Evolutionary conservation across 2,888 invertebrate species (phyloP), one percentile per base, ranked within the genome.

Genomic region (Volucella inflata): DNA sequence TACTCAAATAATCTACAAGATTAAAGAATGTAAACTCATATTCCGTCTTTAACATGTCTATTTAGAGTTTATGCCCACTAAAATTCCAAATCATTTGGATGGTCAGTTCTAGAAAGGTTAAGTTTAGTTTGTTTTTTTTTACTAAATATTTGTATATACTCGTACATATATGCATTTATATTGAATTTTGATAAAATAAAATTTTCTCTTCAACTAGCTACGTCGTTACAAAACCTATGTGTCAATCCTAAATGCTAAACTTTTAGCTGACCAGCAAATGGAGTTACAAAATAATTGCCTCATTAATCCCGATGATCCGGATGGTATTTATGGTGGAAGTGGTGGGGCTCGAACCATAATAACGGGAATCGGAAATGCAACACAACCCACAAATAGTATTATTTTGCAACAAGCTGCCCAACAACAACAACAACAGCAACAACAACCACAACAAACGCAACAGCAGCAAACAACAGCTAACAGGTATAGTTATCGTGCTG

Each of bases 171-270:
- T 21, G 3, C 4, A 21, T 30, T 30, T 4, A 6, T 10, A 44
- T 12, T 44, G 44, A 44, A 44, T 44, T n/a, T 44, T 44, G 12
- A 44, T 57, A 79, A 14, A 59, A 57, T 55, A 48, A 21, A 21
- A 53, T 11, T 42, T 16, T 67, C 62, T 44, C 60, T 72, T 76
- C 71, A 30, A 71, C 93, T 92, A 97, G 97, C 93, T 97, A 89
- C 96, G 96, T 93, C 94, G 97, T 90, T 97, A 97, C 93, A 95
- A 96, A 91, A 95, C 96, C 76, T 97, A 97, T 93, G 95, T 95
- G 88, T 94, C 95, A 92, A 94, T 96, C 90, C 93, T 97, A 91
- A 94, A 95, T 76, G 94, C 95, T 88, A 95, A 95, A 88, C 93
- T 96, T 59, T 87, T 91, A 59, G 90, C 90, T 64, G 92, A 92